These are phyloP conservation scores for Helicolenus hilgendorfi DNA, from an alignment of 2,797 vertebrate genomes.

Conservation along the genomic window DNA sequence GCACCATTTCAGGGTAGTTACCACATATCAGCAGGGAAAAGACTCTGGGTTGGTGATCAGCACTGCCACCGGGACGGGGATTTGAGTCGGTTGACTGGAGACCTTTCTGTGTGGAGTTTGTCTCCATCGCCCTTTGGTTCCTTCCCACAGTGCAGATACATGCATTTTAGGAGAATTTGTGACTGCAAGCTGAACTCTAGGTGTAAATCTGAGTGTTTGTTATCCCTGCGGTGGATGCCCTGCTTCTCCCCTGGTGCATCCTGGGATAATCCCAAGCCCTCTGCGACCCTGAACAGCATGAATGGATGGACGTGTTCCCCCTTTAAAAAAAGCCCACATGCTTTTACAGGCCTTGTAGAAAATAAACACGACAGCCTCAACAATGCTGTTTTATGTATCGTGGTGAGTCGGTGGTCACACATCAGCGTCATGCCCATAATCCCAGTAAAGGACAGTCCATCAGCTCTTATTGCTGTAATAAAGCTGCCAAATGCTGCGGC, in stretches of 20 bases:
- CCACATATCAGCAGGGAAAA: not conserved
- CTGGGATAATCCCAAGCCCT: constrained; percentile 7
- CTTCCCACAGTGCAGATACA: not conserved
- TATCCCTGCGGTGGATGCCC: not conserved
- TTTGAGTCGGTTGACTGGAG: not conserved
- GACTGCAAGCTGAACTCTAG: not conserved
- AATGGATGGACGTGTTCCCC: not conserved
- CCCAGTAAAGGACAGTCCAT: not conserved
- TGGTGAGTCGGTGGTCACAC: not conserved
- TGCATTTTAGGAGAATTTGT: not conserved
- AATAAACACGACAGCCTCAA: not conserved
- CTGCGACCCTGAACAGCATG: not conserved
- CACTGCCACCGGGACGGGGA: not conserved
- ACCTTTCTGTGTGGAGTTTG: not conserved
- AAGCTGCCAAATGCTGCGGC: constrained; percentile 19
- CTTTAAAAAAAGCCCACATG: not conserved
- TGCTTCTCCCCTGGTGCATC: not conserved
- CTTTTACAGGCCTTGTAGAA: not conserved
- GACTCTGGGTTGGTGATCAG: not conserved
- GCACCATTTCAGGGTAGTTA: not conserved
- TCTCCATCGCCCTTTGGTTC: not conserved
- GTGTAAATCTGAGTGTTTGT: not conserved
- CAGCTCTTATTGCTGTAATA: constrained; percentile 16
- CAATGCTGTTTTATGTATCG: not conserved
- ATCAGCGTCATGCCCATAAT: not conserved